Evolutionary conservation across 2,888 invertebrate genomes (phyloP).

Genomic region (Tromatobia lineatoria): DNA sequence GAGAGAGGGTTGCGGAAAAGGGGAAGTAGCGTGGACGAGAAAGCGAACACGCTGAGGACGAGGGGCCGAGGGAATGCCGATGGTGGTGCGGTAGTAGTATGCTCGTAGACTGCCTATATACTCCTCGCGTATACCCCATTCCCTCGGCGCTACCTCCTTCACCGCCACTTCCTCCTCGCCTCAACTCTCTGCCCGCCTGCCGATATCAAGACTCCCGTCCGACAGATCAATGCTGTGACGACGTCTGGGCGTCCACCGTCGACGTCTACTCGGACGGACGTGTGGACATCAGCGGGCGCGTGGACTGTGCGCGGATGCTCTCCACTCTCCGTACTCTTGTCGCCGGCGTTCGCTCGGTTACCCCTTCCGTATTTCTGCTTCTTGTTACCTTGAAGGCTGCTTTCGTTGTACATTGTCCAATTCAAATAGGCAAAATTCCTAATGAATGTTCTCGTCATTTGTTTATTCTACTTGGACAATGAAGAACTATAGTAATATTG

Average conservation of each 20-base stretch:
- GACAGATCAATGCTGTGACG: constrained; percentile 85
- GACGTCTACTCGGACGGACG: constrained; percentile 78
- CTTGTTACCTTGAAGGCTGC: not conserved
- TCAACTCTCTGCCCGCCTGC: constrained; percentile 71
- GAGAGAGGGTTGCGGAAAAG: constrained; percentile 48
- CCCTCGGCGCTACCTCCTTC: constrained; percentile 45
- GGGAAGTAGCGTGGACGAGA: constrained; percentile 52
- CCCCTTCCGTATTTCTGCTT: constrained; percentile 11
- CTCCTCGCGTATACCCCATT: constrained; percentile 1
- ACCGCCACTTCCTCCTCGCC: constrained; percentile 33
- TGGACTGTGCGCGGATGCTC: constrained; percentile 61
- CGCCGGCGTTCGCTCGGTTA: constrained; percentile 10
- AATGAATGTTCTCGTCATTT: not conserved
- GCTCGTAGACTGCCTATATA: constrained; percentile 22
- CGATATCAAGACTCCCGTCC: constrained; percentile 84
- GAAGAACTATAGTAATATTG: not conserved
- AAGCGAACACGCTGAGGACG: constrained; percentile 62
- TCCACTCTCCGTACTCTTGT: constrained; percentile 43
- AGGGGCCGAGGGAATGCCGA: constrained; percentile 37
- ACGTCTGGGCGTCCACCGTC: constrained; percentile 81
- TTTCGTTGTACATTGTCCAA: not conserved
- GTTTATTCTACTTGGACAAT: not conserved
- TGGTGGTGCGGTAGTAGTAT: constrained; percentile 44
- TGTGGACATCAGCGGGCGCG: constrained; percentile 74
- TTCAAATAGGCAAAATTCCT: not conserved